These are phyloP conservation scores for Anolis apletophallus DNA, from an alignment of 2,797 vertebrate species.

Conservation along the genomic window DNA sequence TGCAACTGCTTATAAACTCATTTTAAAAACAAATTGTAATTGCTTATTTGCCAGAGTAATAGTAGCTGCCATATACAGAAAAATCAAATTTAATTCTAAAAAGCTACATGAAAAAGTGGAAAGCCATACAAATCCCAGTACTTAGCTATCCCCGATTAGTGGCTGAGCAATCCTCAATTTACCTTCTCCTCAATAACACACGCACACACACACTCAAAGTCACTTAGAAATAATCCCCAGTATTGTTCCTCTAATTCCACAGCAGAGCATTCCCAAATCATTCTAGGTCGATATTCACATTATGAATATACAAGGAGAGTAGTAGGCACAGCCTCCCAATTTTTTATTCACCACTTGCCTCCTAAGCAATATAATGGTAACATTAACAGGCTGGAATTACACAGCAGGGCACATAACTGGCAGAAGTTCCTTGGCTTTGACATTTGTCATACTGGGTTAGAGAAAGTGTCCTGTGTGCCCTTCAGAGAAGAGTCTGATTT, in stretches of 20 bases:
- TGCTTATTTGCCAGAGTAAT: neutral
- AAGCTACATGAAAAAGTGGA: conserved; percentile 53
- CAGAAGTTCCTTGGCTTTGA: conserved; percentile 7
- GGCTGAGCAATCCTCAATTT: conserved; percentile 61
- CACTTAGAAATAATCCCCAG: neutral
- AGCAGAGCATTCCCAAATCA: conserved; percentile 1
- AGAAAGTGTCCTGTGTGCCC: neutral
- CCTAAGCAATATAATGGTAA: neutral
- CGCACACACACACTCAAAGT: neutral
- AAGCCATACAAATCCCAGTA: conserved; percentile 35
- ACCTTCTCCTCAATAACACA: neutral
- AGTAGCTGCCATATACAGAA: neutral
- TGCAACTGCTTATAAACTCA: neutral
- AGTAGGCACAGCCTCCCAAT: neutral
- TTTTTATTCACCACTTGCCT: conserved; percentile 5
- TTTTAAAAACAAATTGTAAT: neutral
- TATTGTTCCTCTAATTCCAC: neutral
- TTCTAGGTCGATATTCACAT: neutral
- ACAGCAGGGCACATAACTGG: neutral
- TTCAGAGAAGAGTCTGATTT: neutral
- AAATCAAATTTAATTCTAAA: conserved; percentile 14
- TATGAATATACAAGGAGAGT: conserved; percentile 4
- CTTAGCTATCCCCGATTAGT: conserved; percentile 56
- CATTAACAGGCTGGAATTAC: neutral
- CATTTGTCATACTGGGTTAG: neutral